Base-by-base conservation (phyloP, 1,140 invertebrate genomes). In the Odontomachus brunneus region DNA sequence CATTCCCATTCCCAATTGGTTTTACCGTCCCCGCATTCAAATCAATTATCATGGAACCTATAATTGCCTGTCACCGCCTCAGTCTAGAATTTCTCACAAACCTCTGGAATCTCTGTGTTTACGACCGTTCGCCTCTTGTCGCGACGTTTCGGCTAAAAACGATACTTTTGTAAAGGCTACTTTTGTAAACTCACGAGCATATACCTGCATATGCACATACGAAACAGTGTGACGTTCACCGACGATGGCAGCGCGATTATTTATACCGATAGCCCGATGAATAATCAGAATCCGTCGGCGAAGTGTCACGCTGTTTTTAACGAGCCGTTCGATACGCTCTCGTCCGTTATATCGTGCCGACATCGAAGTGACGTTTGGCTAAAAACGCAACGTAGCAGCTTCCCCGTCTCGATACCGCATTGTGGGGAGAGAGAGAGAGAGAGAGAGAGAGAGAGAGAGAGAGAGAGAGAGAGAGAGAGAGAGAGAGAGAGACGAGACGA, bases 1-100 rank as follows among this genome's bases (percentile, higher is more conserved):
- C 75, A 57, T 69, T 80, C 71, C 33, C 22, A 60, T 74, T 74
- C 65, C 75, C 65, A 57, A 80, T 80, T 80, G 75, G 65, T 80
- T 69, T 57, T 57, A 69, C 75, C 75, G 75, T 80, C 75, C 60
- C 75, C 44, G 75, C 75, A 80, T 80, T n/a, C 75, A 71, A 80
- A 80, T 80, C 75, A 80, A 80, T 80, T 80, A 80, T 65, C 75
- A 53, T 71, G 65, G 69, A 55, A 71, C 49, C 75, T 80, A 80
- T 80, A 80, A 80, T 80, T 80, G 63, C 75, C 75, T 80, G 75
- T 80, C 75, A 80, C 75, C 75, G 75, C 17, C 65, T 71, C 33
- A 51, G 75, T 69, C 75, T 80, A 80, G 51, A 65, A 80, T 80
- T 80, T 80, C 75, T 80, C 69, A 80, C 75, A 80, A 80, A 69